A percentile compares a stretch with the other conserved stretches of the same genome.
Conservation (phyloP, 2,113 vertebrate genomes). For the Clupea harengus region DNA sequence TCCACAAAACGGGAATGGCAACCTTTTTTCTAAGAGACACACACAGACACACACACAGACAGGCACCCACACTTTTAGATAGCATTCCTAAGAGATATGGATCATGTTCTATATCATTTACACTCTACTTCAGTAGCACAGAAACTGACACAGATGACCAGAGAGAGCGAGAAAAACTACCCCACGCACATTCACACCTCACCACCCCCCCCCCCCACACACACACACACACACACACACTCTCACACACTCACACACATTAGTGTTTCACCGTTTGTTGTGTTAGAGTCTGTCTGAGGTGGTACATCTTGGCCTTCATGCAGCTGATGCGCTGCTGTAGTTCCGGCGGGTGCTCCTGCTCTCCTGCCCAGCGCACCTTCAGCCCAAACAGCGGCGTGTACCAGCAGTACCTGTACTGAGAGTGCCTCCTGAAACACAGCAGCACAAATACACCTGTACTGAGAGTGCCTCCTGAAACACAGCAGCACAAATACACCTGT, state of each 20-base stretch:
- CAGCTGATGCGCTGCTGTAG: conserved; percentile 54
- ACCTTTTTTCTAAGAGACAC: too few species aligned
- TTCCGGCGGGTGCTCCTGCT: conserved; percentile 51
- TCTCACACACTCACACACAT: conserved; percentile 14
- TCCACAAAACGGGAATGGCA: conserved; percentile 33
- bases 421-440: too few species aligned
- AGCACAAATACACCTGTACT: conserved; percentile 25
- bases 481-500: conserved; percentile 25
- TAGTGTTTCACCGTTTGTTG: conserved; percentile 51
- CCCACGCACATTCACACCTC: too few species aligned
- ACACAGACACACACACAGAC: too few species aligned
- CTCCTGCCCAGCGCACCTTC: conserved; percentile 55
- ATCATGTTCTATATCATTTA: too few species aligned
- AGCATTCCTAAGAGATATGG: too few species aligned
- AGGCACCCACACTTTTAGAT: too few species aligned
- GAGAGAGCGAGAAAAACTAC: too few species aligned
- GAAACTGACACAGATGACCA: too few species aligned
- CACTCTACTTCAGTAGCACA: too few species aligned
- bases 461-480: conserved; percentile 63
- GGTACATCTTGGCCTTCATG: conserved; percentile 65
- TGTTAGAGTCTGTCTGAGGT: conserved; percentile 58
- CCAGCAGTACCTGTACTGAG: conserved; percentile 73
- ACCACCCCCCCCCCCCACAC: not conserved
- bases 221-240: not conserved
- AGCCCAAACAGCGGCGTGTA: conserved; percentile 68